These are phyloP conservation scores for Cheilosia impressa DNA, from an alignment of 2,888 invertebrate species.

Conservation along the genomic window DNA sequence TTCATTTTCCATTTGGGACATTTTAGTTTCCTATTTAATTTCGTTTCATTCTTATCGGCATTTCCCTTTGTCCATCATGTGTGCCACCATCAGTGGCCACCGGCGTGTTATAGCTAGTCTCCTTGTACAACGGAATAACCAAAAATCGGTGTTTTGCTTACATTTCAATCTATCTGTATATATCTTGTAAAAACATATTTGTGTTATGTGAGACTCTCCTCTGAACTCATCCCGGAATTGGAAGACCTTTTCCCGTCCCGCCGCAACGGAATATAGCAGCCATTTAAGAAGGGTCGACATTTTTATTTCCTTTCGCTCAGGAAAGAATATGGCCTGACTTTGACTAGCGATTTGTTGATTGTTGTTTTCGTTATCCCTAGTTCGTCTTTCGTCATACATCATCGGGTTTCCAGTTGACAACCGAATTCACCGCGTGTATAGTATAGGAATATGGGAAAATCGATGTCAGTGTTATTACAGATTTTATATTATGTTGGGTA, in stretches of 20 bases:
- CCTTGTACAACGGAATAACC: neutral
- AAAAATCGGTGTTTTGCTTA: constrained; percentile 64
- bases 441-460: constrained; percentile 50
- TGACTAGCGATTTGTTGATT: constrained; percentile 74
- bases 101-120: too few relatives aligned
- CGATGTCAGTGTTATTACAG: constrained; percentile 41
- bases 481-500: constrained; percentile 51
- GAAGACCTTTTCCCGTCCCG: constrained; percentile 36
- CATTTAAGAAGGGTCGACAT: constrained; percentile 69
- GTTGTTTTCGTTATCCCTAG: constrained; percentile 59
- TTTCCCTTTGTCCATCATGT: constrained; percentile 57
- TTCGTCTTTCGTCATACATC: constrained; percentile 63
- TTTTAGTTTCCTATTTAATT: constrained; percentile 73
- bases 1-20: constrained; percentile 73
- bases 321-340: constrained; percentile 57
- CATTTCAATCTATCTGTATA: constrained; percentile 56
- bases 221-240: constrained; percentile 39
- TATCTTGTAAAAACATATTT: constrained; percentile 61
- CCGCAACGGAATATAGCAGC: constrained; percentile 53
- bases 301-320: constrained; percentile 63
- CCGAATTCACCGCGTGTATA: neutral
- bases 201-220: constrained; percentile 25
- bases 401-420: constrained; percentile 9
- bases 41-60: constrained; percentile 70
- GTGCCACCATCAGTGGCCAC: neutral